Conservation (phyloP, 1,140 invertebrate genomes). For the Anoplolepis gracilipes region DNA sequence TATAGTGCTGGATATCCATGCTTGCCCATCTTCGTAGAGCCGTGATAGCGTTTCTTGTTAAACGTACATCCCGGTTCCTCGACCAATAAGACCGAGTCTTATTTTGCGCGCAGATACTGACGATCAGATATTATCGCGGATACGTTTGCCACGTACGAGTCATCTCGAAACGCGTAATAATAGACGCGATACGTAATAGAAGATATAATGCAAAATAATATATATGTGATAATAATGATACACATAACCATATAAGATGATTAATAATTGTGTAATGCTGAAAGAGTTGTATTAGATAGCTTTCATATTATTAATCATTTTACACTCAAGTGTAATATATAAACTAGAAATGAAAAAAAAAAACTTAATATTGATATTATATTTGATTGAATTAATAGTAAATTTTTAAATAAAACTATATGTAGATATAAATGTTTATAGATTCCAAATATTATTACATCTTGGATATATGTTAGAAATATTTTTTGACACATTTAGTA, state of each 20-base stretch:
- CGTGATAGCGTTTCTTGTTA: conserved; percentile 50
- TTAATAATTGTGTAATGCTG: neutral
- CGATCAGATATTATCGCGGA: conserved; percentile 30
- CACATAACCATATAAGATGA: neutral
- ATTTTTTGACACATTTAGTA: neutral
- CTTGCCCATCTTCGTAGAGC: conserved; percentile 49
- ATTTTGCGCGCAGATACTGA: conserved; percentile 26
- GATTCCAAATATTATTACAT: neutral
- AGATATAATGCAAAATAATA: neutral
- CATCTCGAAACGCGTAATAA: conserved; percentile 15
- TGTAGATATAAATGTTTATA: neutral
- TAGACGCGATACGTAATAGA: neutral
- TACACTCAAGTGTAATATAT: no score
- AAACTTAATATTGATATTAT: neutral
- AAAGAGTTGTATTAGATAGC: neutral
- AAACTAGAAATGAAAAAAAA: no score
- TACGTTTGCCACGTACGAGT: neutral
- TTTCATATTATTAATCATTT: neutral
- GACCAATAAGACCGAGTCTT: conserved; percentile 45
- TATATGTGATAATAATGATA: neutral
- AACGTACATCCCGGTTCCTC: conserved; percentile 21
- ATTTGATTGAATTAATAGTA: neutral
- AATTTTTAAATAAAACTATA: neutral
- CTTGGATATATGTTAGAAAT: neutral
- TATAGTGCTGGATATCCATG: conserved; percentile 37